A percentile compares a stretch with the other conserved stretches of the same genome.
Evolutionary conservation across 92 coral and sea anemone genomes (phyloP).

Genomic region (Siderastrea siderea): DNA sequence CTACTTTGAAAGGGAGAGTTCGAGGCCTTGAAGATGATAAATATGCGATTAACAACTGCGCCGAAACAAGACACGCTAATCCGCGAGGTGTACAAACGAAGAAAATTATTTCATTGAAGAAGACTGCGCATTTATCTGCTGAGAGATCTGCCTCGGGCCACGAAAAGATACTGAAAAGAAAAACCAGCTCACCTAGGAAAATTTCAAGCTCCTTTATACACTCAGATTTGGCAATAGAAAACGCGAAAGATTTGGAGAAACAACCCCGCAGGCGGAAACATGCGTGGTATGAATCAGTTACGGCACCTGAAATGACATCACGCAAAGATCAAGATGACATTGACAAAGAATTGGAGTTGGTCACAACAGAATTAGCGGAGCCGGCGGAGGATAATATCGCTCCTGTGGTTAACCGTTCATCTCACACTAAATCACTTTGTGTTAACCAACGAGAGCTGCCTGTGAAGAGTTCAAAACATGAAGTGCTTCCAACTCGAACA

Average conservation of each 20-base stretch:
- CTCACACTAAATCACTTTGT: background rate
- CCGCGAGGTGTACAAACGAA: constrained; percentile 29
- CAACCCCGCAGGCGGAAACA: constrained; percentile 30
- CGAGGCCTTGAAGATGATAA: constrained; percentile 47
- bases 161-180: constrained; percentile 42
- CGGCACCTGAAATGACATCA: constrained; percentile 6
- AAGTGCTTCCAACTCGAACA: background rate
- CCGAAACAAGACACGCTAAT: constrained; percentile 26
- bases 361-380: background rate
- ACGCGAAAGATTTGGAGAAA: background rate
- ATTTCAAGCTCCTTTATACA: background rate
- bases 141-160: background rate
- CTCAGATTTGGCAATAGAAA: constrained; percentile 4
- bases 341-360: constrained; percentile 24
- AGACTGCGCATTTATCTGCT: background rate
- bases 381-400: background rate
- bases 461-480: background rate
- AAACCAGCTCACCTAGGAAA: constrained; percentile 30
- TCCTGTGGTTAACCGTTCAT: background rate
- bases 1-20: constrained; percentile 38
- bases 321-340: constrained; percentile 3
- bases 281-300: constrained; percentile 63
- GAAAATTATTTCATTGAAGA: background rate
- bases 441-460: background rate
- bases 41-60: constrained; percentile 17